Base-by-base conservation (phyloP, 2,113 vertebrate species). In the Sisor rabdophorus region DNA sequence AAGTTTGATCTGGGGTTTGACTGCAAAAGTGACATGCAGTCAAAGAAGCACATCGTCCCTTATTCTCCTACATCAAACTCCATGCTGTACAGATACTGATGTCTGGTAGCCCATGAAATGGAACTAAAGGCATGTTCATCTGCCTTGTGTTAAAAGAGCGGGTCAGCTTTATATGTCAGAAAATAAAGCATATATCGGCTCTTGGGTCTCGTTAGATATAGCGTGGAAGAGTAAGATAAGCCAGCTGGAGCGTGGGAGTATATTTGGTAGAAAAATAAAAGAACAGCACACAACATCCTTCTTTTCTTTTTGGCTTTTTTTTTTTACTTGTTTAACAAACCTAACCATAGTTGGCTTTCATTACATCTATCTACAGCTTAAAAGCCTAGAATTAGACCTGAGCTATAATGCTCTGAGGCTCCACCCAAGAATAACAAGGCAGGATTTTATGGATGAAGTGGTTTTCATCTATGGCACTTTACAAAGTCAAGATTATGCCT, bases 401-500 rank as follows among this genome's bases (percentile, higher is more conserved):
- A 16, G n/a, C 20, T 24, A 56, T 30, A 11, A 64, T 40, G 17
- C 44, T 24, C 13, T 4, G 12, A 44, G 53, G 10, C 47, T 75
- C 22, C 10, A 24, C 30, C 59, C 48, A 48, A 53, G 11, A 24
- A 36, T 48, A 54, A 20, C 13, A 19, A 28, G 47, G 48, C 47
- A 44, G 47, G n/a, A 53, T 53, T 52, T 10, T 73, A 22, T 8
- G 44, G 9, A 36, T 15, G 59, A 63, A 50, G 28, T 36, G 40
- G 5, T 55, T 54, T 17, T 56, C 40, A 63, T 63, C 26, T 17
- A 7, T 28, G 48, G 13, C 15, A 58, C 16, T 26, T 44, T 24
- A 24, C 16, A 47, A 59, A 60, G 55, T 47, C 24, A 26, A 65
- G 73, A 36, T 75, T 20, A 56, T 47, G 61, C 36, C 74, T 67